Conservation (phyloP, 2,113 vertebrate genomes). For the Oryzias woworae region DNA sequence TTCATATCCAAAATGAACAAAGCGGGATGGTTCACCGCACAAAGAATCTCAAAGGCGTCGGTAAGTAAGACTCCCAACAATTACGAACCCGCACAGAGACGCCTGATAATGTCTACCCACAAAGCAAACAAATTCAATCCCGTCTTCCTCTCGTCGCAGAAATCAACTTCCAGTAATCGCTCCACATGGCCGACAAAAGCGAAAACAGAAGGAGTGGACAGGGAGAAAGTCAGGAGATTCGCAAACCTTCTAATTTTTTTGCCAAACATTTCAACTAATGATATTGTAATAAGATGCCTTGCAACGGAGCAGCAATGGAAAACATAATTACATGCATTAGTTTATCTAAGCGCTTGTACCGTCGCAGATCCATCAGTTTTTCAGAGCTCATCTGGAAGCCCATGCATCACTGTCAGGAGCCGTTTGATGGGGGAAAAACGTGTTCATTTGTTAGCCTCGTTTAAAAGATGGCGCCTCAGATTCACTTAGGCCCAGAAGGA, state of each 20-base stretch:
- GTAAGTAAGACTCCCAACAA: conserved; percentile 67
- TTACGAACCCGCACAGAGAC: conserved; percentile 78
- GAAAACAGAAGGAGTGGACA: conserved; percentile 57
- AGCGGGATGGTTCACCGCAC: too few species aligned
- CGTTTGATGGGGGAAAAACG: conserved; percentile 82
- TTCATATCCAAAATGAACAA: too few species aligned
- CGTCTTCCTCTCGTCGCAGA: conserved; percentile 89
- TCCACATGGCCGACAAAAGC: conserved; percentile 46
- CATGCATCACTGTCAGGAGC: conserved; percentile 97
- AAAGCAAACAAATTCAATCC: conserved; percentile 88
- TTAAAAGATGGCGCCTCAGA: conserved; percentile 80
- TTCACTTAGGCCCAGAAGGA: conserved; percentile 73
- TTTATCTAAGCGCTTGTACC: conserved; percentile 98
- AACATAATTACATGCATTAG: conserved; percentile 99
- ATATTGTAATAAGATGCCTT: conserved; percentile 99
- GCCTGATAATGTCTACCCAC: conserved; percentile 83
- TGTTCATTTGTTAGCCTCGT: conserved; percentile 84
- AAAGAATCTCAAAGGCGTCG: conserved; percentile 2
- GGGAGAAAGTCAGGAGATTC: conserved; percentile 73
- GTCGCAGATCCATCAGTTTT: conserved; percentile 99
- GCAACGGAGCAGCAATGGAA: conserved; percentile 97
- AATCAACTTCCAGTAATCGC: conserved; percentile 93
- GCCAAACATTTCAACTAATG: conserved; percentile 93
- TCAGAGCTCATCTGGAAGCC: conserved; percentile 96
- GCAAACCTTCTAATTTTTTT: conserved; percentile 86